A percentile compares a stretch with the other conserved stretches of the same genome.
Conservation (phyloP, 2,113 vertebrate species). For the Fulica atra region DNA sequence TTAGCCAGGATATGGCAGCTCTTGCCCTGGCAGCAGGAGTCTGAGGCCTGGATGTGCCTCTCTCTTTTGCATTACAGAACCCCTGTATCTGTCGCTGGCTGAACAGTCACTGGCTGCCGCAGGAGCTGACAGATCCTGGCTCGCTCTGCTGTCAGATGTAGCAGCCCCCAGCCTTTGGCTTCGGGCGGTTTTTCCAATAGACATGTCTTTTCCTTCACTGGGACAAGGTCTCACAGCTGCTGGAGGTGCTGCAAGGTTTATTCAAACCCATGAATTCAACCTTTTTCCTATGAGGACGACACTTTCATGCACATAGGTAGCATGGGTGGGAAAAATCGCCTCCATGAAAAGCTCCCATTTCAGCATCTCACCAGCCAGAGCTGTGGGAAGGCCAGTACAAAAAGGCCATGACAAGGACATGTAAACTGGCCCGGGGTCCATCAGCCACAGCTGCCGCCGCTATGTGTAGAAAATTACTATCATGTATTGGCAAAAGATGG, state of each 20-base stretch:
- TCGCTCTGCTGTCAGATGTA: neutral
- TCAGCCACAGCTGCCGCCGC: neutral
- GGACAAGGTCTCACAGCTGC: neutral
- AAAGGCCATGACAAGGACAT: neutral
- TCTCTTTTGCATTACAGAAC: neutral
- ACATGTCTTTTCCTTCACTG: neutral
- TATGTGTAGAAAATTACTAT: rapidly evolving
- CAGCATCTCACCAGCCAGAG: neutral
- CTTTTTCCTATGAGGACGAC: rapidly evolving
- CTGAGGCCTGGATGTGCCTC: neutral
- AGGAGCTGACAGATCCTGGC: neutral
- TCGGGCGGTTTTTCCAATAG: neutral
- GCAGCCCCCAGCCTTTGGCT: neutral
- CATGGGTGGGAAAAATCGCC: neutral
- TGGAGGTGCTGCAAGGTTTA: neutral
- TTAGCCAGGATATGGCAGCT: slow-evolving; percentile 22
- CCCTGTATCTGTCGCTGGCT: neutral
- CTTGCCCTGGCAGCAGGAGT: slow-evolving; percentile 28
- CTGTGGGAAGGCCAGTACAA: neutral
- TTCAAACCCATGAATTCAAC: neutral
- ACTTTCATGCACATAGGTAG: rapidly evolving
- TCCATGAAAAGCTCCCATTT: neutral
- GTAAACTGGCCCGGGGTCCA: rapidly evolving
- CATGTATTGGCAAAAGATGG: neutral
- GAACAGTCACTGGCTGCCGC: neutral